Percentiles rank a stretch among this genome's conserved stretches.
phyloP scores from a whole-genome alignment of 2,113 vertebrate genomes.

The Anolis carolinensis region DNA sequence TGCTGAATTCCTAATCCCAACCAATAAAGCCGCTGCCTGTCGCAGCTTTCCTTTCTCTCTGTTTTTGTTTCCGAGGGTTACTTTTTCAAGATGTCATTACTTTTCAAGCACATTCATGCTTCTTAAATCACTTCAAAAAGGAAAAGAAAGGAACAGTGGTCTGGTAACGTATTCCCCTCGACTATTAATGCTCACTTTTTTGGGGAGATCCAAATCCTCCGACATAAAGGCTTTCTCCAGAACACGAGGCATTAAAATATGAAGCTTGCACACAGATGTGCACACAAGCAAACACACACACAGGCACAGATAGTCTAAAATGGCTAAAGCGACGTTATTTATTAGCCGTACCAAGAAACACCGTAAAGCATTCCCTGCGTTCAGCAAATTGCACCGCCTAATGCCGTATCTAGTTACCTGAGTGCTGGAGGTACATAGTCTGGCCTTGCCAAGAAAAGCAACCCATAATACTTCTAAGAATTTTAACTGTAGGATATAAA shows the following conservation, averaged over 20 bases:
- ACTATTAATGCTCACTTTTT: conserved; percentile 29
- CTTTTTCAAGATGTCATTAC: conserved; percentile 37
- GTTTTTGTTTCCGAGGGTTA: conserved; percentile 62
- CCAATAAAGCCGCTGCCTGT: conserved; percentile 42
- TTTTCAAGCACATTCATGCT: conserved; percentile 44
- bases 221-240: not conserved
- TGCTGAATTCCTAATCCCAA: conserved; percentile 29
- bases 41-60: conserved; percentile 56
- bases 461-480: conserved; percentile 71
- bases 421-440: conserved; percentile 70
- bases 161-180: conserved; percentile 4
- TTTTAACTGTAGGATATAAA: conserved; percentile 69
- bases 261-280: not conserved
- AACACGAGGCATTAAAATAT: conserved; percentile 23
- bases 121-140: conserved; percentile 34
- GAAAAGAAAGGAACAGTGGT: conserved; percentile 27
- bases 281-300: not conserved
- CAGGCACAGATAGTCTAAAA: not conserved
- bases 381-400: conserved; percentile 73
- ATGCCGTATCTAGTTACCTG: conserved; percentile 79
- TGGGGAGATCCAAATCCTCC: conserved; percentile 10
- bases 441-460: conserved; percentile 77
- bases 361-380: conserved; percentile 64
- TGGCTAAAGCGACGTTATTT: conserved; percentile 47
- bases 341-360: conserved; percentile 54